Conservation (phyloP, 2,888 invertebrate genomes). For the Scaptomyza flava region DNA sequence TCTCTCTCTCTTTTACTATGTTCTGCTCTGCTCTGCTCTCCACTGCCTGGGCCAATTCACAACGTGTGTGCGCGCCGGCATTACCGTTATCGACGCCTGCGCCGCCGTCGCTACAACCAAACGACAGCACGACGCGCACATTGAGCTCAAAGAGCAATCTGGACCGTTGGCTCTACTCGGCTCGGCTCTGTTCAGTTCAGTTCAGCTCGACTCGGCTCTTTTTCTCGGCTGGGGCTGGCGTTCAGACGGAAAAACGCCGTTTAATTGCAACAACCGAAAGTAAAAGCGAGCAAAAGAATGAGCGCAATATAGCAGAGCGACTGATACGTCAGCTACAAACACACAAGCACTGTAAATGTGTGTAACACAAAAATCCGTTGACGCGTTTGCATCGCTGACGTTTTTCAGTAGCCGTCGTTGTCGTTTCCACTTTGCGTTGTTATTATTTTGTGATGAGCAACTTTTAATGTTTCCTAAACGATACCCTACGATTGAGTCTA, state of each 20-base stretch:
- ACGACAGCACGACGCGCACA: constrained; percentile 49
- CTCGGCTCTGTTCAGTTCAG: constrained; percentile 25
- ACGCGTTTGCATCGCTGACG: constrained; percentile 57
- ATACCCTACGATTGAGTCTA: constrained; percentile 30
- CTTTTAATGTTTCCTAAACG: constrained; percentile 15
- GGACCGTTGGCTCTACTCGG: constrained; percentile 42
- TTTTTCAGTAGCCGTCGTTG: constrained; percentile 52
- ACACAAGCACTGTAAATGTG: constrained; percentile 51
- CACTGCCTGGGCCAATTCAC: constrained; percentile 57
- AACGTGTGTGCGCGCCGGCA: constrained; percentile 57
- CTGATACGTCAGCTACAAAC: constrained; percentile 42
- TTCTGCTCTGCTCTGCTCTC: constrained; percentile 24
- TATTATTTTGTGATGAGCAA: constrained; percentile 39
- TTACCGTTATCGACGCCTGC: constrained; percentile 73
- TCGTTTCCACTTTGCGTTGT: constrained; percentile 30
- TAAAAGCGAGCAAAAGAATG: constrained; percentile 75
- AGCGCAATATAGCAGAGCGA: constrained; percentile 64
- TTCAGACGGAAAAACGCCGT: constrained; percentile 76
- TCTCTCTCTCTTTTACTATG: constrained; percentile 17
- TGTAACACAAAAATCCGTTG: constrained; percentile 74
- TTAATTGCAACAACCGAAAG: constrained; percentile 76
- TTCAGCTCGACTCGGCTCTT: constrained; percentile 30
- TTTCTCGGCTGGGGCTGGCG: constrained; percentile 43
- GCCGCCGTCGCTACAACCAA: constrained; percentile 51
- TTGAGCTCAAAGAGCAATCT: constrained; percentile 61